Conservation (phyloP, 2,113 vertebrate genomes). For the Apodemus sylvaticus region DNA sequence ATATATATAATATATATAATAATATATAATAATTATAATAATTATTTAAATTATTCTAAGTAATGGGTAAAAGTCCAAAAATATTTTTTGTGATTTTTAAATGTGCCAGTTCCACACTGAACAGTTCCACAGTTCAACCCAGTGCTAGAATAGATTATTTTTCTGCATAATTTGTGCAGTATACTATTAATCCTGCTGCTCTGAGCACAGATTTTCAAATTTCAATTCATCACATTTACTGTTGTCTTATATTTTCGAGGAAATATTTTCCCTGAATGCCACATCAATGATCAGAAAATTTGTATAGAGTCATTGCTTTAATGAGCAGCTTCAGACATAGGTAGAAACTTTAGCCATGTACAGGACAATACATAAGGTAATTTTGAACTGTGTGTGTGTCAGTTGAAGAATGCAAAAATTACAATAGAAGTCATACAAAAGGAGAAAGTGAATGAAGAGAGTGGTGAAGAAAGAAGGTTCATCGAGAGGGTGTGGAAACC, state of each 20-base stretch:
- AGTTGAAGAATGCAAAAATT: not conserved
- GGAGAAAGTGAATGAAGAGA: not conserved
- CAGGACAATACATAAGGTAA: not conserved
- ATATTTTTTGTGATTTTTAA: constrained; percentile 15
- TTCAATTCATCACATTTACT: not conserved
- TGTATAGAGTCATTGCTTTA: not conserved
- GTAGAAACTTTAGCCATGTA: not conserved
- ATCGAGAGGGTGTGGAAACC: not conserved
- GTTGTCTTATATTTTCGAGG: not conserved
- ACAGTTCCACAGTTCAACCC: not conserved
- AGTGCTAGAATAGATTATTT: not conserved
- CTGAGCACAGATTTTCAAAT: not conserved
- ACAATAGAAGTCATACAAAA: not conserved
- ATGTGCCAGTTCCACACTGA: not conserved
- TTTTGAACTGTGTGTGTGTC: not conserved
- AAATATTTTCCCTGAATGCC: not conserved
- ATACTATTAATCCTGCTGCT: not conserved
- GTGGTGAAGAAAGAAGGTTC: not conserved
- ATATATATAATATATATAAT: too few relatives aligned
- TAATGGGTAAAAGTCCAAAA: not conserved
- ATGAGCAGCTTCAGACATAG: not conserved
- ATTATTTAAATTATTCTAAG: constrained; percentile 7
- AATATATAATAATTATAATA: too few relatives aligned
- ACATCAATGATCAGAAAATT: not conserved
- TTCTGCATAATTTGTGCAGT: not conserved